Base-by-base conservation (phyloP, 2,797 vertebrate species). In the Onychomys torridus region DNA sequence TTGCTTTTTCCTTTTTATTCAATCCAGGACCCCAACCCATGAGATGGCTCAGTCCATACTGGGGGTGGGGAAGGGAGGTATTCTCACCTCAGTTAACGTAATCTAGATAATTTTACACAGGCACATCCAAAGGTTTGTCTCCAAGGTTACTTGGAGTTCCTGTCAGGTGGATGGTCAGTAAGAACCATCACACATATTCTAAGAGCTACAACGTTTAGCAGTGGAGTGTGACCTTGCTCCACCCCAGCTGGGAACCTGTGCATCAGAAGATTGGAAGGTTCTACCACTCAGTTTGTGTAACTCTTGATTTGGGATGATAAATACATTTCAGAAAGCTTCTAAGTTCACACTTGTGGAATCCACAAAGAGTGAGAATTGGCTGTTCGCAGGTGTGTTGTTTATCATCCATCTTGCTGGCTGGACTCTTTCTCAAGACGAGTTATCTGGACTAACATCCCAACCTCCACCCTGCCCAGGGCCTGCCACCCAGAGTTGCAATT, bases 221-320 rank as follows among this genome's bases (percentile, higher is more conserved):
- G 61, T 8, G 14, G 40, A 6, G 25, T 0, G 1, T 27, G 2
- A 5, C 8, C 59, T 43, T 16, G 8, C 12, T 17, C 25, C 29
- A 55, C 13, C 21, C 16, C 49, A 34, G 69, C 76, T 34, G 10
- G 63, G 63, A 65, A 55, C 0, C 0, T 5, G 14, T 14, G 6
- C 4, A 0, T 25, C 63, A 27, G 2, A 46, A 0, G 21, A 63
- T 49, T 73, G 32, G 10, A 52, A 19, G 32, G 19, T 59, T 59
- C 81, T 10, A 25, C 9, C 17, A 0, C 5, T 85, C 73, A 23
- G 21, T 9, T 3, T 0, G 5, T 1, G 0, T 14, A 76, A 52
- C 40, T 14, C 11, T 29, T 49, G 46, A 87, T 23, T n/a, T 83
- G 27, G 61, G 40, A 6, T 27, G 34, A 59, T 27, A 73, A 69